These are phyloP conservation scores for Neodiprion fabricii DNA, from an alignment of 1,140 invertebrate genomes.

Conservation along the genomic window DNA sequence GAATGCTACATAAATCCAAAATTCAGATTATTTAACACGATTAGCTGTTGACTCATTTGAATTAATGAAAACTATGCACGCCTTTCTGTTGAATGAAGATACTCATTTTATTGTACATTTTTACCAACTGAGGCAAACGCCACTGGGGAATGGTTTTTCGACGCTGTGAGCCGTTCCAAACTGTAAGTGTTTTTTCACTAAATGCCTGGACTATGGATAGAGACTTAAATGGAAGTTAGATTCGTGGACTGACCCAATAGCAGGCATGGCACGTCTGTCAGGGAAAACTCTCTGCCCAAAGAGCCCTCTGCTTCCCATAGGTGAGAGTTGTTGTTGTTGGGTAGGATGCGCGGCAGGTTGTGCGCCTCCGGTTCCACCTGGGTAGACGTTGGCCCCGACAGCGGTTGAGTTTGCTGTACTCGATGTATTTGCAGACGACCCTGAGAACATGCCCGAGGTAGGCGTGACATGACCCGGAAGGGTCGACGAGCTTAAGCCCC, in stretches of 20 bases:
- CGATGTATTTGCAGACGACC: constrained; percentile 59
- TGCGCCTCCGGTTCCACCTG: constrained; percentile 40
- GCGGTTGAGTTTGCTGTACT: constrained; percentile 53
- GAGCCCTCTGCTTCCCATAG: constrained; percentile 70
- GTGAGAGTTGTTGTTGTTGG: constrained; percentile 68
- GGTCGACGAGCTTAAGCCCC: constrained; percentile 67
- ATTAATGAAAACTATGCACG: too few relatives aligned
- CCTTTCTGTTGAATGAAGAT: too few relatives aligned
- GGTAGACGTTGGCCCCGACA: constrained; percentile 56
- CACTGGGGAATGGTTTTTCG: too few relatives aligned
- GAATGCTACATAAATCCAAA: too few relatives aligned
- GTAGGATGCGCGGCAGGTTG: constrained; percentile 55
- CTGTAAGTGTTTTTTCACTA: too few relatives aligned
- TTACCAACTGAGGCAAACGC: too few relatives aligned
- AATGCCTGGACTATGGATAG: not conserved
- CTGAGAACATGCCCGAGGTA: constrained; percentile 69
- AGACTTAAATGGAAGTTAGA: too few relatives aligned
- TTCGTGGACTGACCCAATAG: constrained; percentile 63
- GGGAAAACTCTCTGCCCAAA: constrained; percentile 80
- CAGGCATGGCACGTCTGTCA: constrained; percentile 78
- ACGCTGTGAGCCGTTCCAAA: too few relatives aligned
- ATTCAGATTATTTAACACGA: too few relatives aligned
- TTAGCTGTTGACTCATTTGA: too few relatives aligned
- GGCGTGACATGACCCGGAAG: constrained; percentile 77
- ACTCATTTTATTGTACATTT: too few relatives aligned